A percentile compares a stretch with the other conserved stretches of the same genome.
phyloP scores from a whole-genome alignment of 2,888 invertebrate species.

The Pristionchus entomophagus region DNA sequence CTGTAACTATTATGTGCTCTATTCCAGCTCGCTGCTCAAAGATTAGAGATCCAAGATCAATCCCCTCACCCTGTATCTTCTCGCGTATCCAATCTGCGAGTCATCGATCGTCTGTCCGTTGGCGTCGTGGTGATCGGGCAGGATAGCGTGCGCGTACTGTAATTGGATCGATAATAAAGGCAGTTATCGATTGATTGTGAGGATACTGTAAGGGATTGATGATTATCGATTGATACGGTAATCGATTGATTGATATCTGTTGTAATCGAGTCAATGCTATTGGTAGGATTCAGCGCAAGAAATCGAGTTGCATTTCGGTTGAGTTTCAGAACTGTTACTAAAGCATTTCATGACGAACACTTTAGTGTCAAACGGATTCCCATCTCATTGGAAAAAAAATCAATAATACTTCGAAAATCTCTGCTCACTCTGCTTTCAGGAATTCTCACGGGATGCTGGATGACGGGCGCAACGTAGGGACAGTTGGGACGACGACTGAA shows the following conservation, averaged over 20 bases:
- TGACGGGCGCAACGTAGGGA: conserved; percentile 23
- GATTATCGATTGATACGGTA: neutral
- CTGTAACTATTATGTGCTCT: too few species aligned
- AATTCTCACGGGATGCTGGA: neutral
- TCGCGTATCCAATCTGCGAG: conserved; percentile 3
- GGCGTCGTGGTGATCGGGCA: conserved; percentile 34
- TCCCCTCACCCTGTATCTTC: conserved; percentile 18
- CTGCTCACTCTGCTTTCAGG: neutral
- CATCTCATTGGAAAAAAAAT: too few species aligned
- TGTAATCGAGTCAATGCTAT: too few species aligned
- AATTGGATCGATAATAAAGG: neutral
- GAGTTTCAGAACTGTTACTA: too few species aligned
- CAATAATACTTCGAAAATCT: too few species aligned
- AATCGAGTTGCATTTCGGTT: too few species aligned
- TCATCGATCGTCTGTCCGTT: conserved; percentile 35
- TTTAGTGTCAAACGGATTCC: too few species aligned
- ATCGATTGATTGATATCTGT: too few species aligned
- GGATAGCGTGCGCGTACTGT: conserved; percentile 22
- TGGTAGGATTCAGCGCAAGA: too few species aligned
- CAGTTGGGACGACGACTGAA: conserved; percentile 35
- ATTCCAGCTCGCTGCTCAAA: too few species aligned
- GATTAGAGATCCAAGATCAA: too few species aligned
- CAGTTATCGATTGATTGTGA: neutral
- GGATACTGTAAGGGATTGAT: neutral
- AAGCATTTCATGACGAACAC: too few species aligned